Percentiles rank a stretch among this genome's conserved stretches.
Conservation (phyloP, 2,797 vertebrate genomes). For the Melopsittacus undulatus region DNA sequence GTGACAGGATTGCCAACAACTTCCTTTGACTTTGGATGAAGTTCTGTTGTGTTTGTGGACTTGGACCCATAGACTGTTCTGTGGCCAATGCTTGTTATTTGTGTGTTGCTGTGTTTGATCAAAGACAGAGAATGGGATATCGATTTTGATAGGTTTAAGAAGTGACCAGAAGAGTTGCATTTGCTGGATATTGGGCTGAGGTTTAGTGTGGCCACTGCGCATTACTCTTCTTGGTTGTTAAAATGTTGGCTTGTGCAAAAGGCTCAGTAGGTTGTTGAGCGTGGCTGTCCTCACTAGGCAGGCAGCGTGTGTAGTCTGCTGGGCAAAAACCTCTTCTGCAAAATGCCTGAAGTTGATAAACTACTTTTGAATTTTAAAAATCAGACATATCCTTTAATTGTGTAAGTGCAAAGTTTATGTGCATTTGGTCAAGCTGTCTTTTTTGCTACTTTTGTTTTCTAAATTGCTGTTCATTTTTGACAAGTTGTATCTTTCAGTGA, state of each 20-base stretch:
- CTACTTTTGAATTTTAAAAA: neutral
- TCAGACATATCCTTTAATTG: neutral
- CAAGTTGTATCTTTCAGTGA: neutral
- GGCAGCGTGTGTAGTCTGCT: rapidly evolving
- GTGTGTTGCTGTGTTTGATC: neutral
- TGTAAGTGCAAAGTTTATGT: neutral
- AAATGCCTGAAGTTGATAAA: neutral
- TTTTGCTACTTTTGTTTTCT: neutral
- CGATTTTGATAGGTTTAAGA: rapidly evolving
- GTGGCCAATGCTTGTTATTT: neutral
- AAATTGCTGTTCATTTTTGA: neutral
- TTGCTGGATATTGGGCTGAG: neutral
- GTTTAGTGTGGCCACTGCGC: neutral
- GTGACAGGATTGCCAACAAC: neutral
- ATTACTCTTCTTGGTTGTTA: neutral
- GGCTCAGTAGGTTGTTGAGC: neutral
- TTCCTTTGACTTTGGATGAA: neutral
- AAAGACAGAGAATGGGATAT: rapidly evolving
- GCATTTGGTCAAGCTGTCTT: neutral
- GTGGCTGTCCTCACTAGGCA: rapidly evolving
- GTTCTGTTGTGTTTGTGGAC: neutral
- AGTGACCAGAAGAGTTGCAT: neutral
- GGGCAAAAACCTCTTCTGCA: neutral
- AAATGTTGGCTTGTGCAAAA: neutral
- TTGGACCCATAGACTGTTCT: neutral